A percentile compares a stretch with the other conserved stretches of the same genome.
Conservation (phyloP, 2,113 vertebrate genomes). For the Anas platyrhynchos region DNA sequence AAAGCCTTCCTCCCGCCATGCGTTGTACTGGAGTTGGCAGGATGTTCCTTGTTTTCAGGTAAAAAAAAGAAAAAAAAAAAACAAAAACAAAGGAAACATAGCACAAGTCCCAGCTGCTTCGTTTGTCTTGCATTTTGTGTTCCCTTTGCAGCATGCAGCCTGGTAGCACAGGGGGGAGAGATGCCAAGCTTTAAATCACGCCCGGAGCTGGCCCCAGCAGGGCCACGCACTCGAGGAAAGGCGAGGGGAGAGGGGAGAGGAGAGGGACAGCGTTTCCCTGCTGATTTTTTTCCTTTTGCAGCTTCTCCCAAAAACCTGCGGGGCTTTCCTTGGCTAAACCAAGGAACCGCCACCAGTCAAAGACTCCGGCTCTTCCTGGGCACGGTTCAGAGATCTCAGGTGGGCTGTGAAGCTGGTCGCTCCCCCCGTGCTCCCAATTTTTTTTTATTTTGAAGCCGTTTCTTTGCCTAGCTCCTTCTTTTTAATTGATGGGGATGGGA, state of each 20-base stretch:
- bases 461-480: neutral
- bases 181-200: neutral
- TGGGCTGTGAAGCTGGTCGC: neutral
- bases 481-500: neutral
- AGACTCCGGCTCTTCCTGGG: neutral
- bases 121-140: accelerated
- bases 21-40: neutral
- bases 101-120: neutral
- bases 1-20: neutral
- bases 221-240: neutral
- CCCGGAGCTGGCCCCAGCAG: neutral
- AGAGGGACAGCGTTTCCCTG: neutral
- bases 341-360: neutral
- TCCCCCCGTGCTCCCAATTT: neutral
- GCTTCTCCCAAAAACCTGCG: neutral
- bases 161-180: neutral
- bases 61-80: neutral
- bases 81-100: neutral
- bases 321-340: neutral
- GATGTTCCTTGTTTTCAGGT: slow-evolving; percentile 6
- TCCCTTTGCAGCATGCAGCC: neutral
- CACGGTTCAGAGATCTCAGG: neutral
- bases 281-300: neutral
- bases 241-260: neutral
- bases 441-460: neutral